Base-by-base conservation (phyloP, 2,888 invertebrate species). In the Archips xylosteana region DNA sequence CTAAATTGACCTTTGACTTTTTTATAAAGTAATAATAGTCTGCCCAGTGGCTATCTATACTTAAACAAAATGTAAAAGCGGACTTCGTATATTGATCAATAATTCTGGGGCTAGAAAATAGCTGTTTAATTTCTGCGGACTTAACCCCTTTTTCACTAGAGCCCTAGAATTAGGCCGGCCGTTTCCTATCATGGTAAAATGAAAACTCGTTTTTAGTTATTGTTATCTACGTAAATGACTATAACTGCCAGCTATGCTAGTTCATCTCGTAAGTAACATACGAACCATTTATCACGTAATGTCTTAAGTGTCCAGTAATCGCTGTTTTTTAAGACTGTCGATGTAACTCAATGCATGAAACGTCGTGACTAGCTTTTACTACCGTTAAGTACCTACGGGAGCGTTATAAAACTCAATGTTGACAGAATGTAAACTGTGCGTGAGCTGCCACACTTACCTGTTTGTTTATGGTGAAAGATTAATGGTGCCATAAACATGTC, bases 371-470 rank as follows among this genome's bases (percentile, higher is more conserved):
- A 34, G 39, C 23, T 66, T 34, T 51, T 65, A 65, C 36, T 51
- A 36, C 39, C 49, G 49, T n/a, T 42, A 5, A 63, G 15, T 66
- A 6, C n/a, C n/a, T n/a, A n/a, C 65, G n/a, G 60, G 42, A 42
- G 23, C 12, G 32, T 67, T 71, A 59, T 65, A 59, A 70, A 70
- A 47, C 59, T 39, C 13, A 45, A 71, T 64, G 71, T 39, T 71
- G 71, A 71, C 71, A 23, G 64, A 59, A n/a, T 57, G 59, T 65
- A 69, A 49, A 71, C 71, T 36, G 47, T 47, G 57, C 66, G 66
- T 57, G 66, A 57, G 65, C 36, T 36, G 51, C 63, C 70, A 45
- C 61, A 61, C 59, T 71, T 65, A 47, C 54, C 36, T 39, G 66
- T 13, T 47, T 71, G 70, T 64, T 65, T 71, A 71, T 49, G 49